Evolutionary conservation across 2,888 invertebrate species (phyloP).

Genomic region (Eurytoma adleriae): DNA sequence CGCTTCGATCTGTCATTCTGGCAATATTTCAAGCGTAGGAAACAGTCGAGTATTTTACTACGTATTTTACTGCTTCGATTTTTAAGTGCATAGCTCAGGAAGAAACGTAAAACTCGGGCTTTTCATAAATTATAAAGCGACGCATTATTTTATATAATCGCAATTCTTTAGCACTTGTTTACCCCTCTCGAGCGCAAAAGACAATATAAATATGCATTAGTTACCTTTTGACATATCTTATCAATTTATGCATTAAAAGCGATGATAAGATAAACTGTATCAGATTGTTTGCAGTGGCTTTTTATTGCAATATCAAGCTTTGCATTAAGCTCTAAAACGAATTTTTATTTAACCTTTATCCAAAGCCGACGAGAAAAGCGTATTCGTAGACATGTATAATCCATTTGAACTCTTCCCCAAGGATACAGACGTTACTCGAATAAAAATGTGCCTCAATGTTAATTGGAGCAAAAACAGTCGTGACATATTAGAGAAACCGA

Average conservation of each 20-base stretch:
- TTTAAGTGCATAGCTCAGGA: too few relatives aligned
- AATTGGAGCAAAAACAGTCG: constrained; percentile 6
- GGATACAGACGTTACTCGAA: constrained; percentile 12
- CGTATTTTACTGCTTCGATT: too few relatives aligned
- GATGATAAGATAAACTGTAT: constrained; percentile 35
- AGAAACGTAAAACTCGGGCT: too few relatives aligned
- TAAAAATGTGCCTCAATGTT: constrained; percentile 12
- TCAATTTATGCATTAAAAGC: constrained; percentile 33
- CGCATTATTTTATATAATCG: too few relatives aligned
- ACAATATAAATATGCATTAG: constrained; percentile 18
- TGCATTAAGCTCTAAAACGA: not conserved
- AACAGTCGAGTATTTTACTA: too few relatives aligned
- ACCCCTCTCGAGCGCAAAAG: not conserved
- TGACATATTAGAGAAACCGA: constrained; percentile 20
- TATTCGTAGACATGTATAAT: not conserved
- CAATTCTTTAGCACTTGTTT: not conserved
- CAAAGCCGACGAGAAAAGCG: not conserved
- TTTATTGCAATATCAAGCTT: constrained; percentile 14
- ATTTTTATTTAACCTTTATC: not conserved
- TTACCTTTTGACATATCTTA: constrained; percentile 35
- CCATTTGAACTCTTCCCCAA: not conserved
- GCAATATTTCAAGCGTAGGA: too few relatives aligned
- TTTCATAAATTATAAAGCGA: too few relatives aligned
- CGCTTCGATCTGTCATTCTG: too few relatives aligned
- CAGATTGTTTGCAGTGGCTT: constrained; percentile 17